Evolutionary conservation across 2,113 vertebrate species (phyloP), one percentile per base, ranked within the genome.

Genomic region (Alouatta palliata): DNA sequence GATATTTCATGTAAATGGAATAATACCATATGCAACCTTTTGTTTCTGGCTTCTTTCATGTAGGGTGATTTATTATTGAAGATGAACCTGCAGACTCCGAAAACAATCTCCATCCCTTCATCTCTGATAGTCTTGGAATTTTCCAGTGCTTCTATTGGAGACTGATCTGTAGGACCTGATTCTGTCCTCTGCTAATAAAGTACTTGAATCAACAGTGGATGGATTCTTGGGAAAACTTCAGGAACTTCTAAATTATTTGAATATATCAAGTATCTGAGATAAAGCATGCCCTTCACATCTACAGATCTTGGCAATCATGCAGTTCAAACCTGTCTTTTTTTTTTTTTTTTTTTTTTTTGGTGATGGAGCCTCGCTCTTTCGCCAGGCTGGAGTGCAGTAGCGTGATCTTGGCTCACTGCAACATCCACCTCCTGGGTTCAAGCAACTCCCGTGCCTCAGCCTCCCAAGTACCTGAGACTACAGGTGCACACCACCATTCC

Each of bases 181-280:
- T 91, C 89, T 89, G 30, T 47, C 37, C 71, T 91, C 16, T 89
- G 54, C 32, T 85, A 88, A 90, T 54, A 14, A 95, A 90, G 49
- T 82, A 35, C 86, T 95, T 87, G 23, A 79, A 8, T 83, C 45
- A 40, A 64, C 16, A 40, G 27, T 54, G 25, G 40, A 47, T 90
- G 11, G 52, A 35, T 82, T 96, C 68, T 85, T 80, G n/a, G 81
- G n/a, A 61, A 92, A 96, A 49, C 73, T 27, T 19, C 45, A 77
- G 79, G 30, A 93, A 89, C n/a, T 86, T 85, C 70, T 88, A 82
- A 83, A 61, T 80, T 61, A 89, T 81, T 84, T 85, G 82, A 95
- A n/a, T 37, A 68, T 79, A 54, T 43, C 54, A 71, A 64, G 20
- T 56, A 47, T 76, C n/a, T 70, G 45, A 95, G 80, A 68, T 70